Conservation (phyloP, 2,113 vertebrate species). For the Pithys albifrons region DNA sequence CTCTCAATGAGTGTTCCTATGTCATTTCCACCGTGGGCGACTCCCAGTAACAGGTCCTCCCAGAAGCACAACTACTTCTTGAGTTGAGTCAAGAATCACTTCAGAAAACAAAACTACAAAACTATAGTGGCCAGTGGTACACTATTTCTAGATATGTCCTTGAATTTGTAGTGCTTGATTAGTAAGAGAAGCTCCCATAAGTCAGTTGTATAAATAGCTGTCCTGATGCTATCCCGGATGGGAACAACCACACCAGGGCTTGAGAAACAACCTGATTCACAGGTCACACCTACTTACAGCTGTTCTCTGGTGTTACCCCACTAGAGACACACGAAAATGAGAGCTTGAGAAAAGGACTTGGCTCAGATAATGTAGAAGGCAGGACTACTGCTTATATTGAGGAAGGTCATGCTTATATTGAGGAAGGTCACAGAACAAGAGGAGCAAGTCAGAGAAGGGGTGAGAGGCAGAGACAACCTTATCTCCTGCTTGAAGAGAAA, state of each 20-base stretch:
- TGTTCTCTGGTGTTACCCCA: background rate
- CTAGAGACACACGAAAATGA: background rate
- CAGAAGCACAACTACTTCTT: background rate
- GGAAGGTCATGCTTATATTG: background rate
- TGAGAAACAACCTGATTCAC: background rate
- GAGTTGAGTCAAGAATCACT: background rate
- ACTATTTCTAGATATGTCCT: background rate
- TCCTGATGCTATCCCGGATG: background rate
- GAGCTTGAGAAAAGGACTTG: background rate
- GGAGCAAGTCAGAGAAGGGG: background rate
- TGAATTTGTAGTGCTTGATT: background rate
- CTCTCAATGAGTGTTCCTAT: fast-evolving
- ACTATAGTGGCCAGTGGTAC: fast-evolving
- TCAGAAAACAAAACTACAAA: background rate
- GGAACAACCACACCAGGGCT: background rate
- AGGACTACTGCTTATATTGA: background rate
- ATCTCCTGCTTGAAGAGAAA: background rate
- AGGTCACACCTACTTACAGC: fast-evolving
- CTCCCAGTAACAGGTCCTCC: background rate
- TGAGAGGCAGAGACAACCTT: background rate
- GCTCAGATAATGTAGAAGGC: background rate
- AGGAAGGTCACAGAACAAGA: background rate
- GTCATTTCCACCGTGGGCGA: background rate
- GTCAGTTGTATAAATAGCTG: background rate
- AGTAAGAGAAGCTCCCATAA: background rate